Evolutionary conservation across 2,797 vertebrate genomes (phyloP).

Genomic region (Falco cherrug): DNA sequence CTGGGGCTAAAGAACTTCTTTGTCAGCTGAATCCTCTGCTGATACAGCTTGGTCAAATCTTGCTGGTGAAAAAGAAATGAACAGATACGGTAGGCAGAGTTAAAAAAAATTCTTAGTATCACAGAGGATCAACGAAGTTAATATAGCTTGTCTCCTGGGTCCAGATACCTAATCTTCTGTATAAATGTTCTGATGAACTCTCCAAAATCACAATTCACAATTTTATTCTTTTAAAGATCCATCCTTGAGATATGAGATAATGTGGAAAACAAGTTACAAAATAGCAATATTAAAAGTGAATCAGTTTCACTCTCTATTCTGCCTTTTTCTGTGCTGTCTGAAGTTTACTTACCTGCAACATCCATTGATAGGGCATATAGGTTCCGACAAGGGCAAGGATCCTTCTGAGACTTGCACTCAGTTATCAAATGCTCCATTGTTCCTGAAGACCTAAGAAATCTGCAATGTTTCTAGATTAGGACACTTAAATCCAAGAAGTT

Average conservation of each 20-base stretch:
- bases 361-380: neutral
- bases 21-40: neutral
- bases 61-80: neutral
- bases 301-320: neutral
- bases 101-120: neutral
- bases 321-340: neutral
- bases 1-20: neutral
- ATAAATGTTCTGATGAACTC: neutral
- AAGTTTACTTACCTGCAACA: neutral
- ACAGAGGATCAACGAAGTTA: neutral
- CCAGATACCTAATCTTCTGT: neutral
- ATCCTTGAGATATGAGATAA: neutral
- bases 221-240: neutral
- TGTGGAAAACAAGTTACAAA: neutral
- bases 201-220: neutral
- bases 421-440: neutral
- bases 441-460: neutral
- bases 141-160: neutral
- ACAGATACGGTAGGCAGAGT: neutral
- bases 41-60: neutral
- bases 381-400: neutral
- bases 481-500: neutral
- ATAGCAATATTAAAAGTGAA: neutral
- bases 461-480: neutral
- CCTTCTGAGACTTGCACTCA: neutral